Base-by-base conservation (phyloP, 2,797 vertebrate species). In the Centropyge bicolor region DNA sequence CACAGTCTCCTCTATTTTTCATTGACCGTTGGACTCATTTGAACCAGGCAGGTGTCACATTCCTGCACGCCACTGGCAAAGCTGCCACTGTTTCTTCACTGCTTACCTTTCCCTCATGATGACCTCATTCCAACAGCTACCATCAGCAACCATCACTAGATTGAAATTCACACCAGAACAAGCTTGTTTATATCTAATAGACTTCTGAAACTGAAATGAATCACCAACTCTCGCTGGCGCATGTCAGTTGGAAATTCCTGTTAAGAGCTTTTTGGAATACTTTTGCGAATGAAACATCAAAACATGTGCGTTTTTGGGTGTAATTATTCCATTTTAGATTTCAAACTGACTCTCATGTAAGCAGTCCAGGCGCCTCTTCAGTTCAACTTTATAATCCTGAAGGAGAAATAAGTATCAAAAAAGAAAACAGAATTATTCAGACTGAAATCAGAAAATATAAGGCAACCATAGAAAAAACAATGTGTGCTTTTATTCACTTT, bases 41-140 rank as follows among this genome's bases (percentile, higher is more conserved):
- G 71, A 93, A 92, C 84, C 80, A 70, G 69, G 89, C 83, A 67
- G 76, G 36, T 77, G 62, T 72, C 84, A 70, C 78, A 78, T 81
- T 90, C 81, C 86, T 73, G 84, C 81, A 84, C 80, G 80, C 86
- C 75, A 81, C 87, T 86, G 78, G 74, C 86, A 74, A 82, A 77
- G 87, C 82, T 85, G 76, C 69, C 68, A 54, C 24, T 38, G 63
- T 48, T 81, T 92, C 82, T 89, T 79, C 62, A 51, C 35, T 31
- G 51, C 75, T 81, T 61, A 77, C 78, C 68, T 74, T 56, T 69
- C 69, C 35, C 67, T 71, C 75, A 13, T 0, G 0, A 43, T 88
- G 86, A 86, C 60, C 69, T 88, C 78, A 84, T 64, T 71, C 67
- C 27, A 78, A 77, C 52, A 19, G 69, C 35, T 55, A 3, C 72